Conservation (phyloP, 2,888 invertebrate genomes). For the Patella pellucida region DNA sequence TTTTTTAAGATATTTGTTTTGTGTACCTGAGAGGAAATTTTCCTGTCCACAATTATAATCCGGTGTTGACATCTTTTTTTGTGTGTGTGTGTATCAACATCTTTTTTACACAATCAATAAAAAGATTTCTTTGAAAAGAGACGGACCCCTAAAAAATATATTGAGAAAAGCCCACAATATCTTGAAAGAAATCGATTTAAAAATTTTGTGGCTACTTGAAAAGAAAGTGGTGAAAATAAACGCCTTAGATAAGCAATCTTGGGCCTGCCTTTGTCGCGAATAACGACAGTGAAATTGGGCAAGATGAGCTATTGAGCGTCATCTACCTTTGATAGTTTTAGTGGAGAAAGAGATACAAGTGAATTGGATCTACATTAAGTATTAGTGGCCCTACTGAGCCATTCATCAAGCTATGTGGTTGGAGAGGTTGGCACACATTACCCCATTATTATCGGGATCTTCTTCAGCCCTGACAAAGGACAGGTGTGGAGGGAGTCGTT, state of each 20-base stretch:
- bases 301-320: constrained; percentile 5
- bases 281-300: constrained; percentile 10
- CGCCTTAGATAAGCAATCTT: constrained; percentile 12
- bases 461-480: not conserved
- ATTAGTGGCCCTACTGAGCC: constrained; percentile 1
- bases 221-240: constrained; percentile 1
- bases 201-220: constrained; percentile 7
- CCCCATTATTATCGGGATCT: not conserved
- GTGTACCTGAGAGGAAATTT: too few relatives aligned
- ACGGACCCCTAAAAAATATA: too few relatives aligned
- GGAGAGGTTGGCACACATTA: constrained; percentile 11
- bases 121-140: too few relatives aligned
- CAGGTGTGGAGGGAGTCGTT: not conserved
- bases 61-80: too few relatives aligned
- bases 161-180: not conserved
- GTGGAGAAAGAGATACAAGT: not conserved
- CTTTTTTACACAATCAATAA: too few relatives aligned
- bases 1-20: too few relatives aligned
- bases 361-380: constrained; percentile 9
- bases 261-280: not conserved
- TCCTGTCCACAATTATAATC: too few relatives aligned
- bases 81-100: too few relatives aligned
- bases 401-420: not conserved
- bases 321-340: constrained; percentile 5
- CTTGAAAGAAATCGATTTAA: constrained; percentile 2